Evolutionary conservation across 2,113 vertebrate species (phyloP), one percentile per base, ranked within the genome.

Genomic region (Orthonyx spaldingii): DNA sequence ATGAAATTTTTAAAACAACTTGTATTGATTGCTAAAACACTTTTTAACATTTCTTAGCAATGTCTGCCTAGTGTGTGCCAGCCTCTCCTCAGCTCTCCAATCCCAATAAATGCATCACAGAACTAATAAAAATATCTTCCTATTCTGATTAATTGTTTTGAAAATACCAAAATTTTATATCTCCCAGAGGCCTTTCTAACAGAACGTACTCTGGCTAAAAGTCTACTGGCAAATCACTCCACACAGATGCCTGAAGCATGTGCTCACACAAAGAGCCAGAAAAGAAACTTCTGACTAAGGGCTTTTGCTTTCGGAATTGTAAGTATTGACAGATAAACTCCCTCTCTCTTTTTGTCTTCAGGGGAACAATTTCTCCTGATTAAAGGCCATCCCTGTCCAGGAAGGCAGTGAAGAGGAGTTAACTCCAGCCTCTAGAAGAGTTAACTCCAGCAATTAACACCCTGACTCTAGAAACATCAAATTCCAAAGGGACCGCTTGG

Each of bases 1-100:
- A 91, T 64, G 44, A 55, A 46, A 39, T 60, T 24, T 61, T 88
- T 69, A 76, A 95, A 85, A 81, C 76, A 91, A 70, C 39, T 70
- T 84, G 76, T 39, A 78, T 46, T 57, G 92, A 72, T 84, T 75
- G 42, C 32, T 44, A 92, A 96, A 97, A 33, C 55, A 57, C 14
- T 3, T 33, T 59, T 91, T 89, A 71, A n/a, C 14, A 44, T 88
- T 96, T 95, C 86, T 68, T 72, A 94, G 70, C 79, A 77, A 47
- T 49, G 35, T 76, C 26, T 64, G 47, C 5, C 7, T 81, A 46
- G 35, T 50, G 30, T 85, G 88, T 74, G n/a, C 28, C 68, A 90
- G 56, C 35, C 35, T 89, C 42, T 83, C 63, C n/a, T 92, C 79
- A 86, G 20, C 24, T 69, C 59, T 74, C 22, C 66, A 49, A 60